Conservation (phyloP, 2,113 vertebrate species). For the Cyanoramphus novaezelandiae region DNA sequence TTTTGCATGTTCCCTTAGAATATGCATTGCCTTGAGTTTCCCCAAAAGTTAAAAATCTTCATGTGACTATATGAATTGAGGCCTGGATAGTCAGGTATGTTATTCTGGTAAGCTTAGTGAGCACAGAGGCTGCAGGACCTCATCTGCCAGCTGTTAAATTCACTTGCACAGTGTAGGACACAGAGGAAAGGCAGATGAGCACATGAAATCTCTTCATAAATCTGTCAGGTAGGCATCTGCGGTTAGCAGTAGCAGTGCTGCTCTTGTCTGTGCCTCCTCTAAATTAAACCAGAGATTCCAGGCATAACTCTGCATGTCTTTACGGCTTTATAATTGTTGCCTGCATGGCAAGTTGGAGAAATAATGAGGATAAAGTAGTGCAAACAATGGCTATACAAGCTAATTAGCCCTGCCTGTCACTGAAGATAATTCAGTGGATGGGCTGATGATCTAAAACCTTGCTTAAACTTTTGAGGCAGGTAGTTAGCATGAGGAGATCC, state of each 20-base stretch:
- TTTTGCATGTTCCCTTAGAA: background rate
- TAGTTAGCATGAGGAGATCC: background rate
- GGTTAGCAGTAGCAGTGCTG: background rate
- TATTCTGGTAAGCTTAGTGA: background rate
- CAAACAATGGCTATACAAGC: background rate
- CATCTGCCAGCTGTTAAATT: background rate
- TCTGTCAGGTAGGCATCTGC: background rate
- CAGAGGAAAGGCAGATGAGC: background rate
- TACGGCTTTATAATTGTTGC: background rate
- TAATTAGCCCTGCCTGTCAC: conserved; percentile 39
- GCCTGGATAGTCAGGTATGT: background rate
- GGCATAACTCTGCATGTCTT: conserved; percentile 30
- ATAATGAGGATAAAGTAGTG: conserved; percentile 20
- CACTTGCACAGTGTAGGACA: background rate
- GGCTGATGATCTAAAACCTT: background rate
- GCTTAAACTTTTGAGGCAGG: background rate
- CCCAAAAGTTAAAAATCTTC: background rate
- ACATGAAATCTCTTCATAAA: background rate
- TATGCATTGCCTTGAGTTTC: background rate
- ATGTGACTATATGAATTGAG: background rate
- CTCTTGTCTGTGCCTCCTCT: background rate
- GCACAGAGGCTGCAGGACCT: background rate
- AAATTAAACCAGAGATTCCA: conserved; percentile 39
- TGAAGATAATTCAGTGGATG: background rate
- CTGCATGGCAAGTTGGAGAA: background rate